Evolutionary conservation across 2,797 vertebrate species (phyloP).

Genomic region (Tolypeutes matacus): DNA sequence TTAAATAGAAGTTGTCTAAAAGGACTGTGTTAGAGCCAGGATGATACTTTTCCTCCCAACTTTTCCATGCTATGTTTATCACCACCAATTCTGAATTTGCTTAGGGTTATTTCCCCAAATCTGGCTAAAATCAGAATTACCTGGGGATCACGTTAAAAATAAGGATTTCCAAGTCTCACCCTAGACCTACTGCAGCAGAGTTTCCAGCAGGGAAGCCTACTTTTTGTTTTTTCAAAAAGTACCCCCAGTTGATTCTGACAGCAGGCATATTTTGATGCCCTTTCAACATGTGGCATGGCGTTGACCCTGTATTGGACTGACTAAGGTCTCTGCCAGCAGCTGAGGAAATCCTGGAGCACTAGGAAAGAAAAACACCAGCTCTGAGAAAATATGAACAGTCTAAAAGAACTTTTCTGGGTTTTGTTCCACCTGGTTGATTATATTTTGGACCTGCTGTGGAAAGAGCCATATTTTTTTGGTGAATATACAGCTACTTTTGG

Average conservation of each 20-base stretch:
- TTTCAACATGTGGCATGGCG: background rate
- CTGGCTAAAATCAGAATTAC: constrained; percentile 18
- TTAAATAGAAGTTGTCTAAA: constrained; percentile 37
- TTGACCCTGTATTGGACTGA: background rate
- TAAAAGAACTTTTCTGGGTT: background rate
- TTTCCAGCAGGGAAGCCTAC: background rate
- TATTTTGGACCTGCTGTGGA: background rate
- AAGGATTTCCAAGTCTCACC: background rate
- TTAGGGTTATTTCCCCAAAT: background rate
- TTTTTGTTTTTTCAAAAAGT: background rate
- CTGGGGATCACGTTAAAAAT: background rate
- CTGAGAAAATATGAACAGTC: background rate
- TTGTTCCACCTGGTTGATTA: background rate
- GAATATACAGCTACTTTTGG: background rate
- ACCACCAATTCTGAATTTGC: constrained; percentile 27
- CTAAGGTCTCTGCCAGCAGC: background rate
- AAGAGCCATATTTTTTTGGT: background rate
- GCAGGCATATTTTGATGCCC: background rate
- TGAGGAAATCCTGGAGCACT: background rate
- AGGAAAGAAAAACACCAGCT: background rate
- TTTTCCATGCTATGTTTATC: background rate
- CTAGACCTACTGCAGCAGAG: background rate
- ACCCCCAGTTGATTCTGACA: background rate
- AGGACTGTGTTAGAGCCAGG: background rate
- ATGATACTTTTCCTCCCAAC: background rate